These are phyloP conservation scores for Lithophane socia DNA, from an alignment of 2,888 invertebrate species.

Conservation along the genomic window DNA sequence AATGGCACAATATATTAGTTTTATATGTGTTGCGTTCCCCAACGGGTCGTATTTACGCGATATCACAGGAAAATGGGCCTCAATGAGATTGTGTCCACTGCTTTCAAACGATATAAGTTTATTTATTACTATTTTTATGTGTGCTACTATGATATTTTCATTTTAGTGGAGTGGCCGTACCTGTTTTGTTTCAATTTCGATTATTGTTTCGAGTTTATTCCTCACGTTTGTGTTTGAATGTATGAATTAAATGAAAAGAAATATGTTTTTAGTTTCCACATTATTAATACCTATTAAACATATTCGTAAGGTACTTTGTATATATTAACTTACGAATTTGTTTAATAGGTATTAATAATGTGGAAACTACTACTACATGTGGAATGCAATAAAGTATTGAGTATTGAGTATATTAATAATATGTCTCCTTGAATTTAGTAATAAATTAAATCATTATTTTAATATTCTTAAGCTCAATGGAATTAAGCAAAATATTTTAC, in stretches of 20 bases:
- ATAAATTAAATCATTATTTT: not conserved
- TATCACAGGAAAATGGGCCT: conserved; percentile 72
- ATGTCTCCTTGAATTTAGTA: not conserved
- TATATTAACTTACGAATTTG: no score
- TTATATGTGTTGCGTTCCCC: conserved; percentile 76
- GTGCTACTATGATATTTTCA: conserved; percentile 61
- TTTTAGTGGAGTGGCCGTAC: conserved; percentile 44
- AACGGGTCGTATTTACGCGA: conserved; percentile 75
- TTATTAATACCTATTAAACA: not conserved
- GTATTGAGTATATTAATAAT: no score
- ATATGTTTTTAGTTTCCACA: not conserved
- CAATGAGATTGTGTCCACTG: conserved; percentile 73
- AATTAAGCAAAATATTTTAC: not conserved
- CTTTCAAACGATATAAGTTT: conserved; percentile 74
- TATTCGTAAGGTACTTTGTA: no score
- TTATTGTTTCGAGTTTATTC: no score
- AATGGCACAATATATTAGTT: conserved; percentile 82
- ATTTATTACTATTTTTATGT: conserved; percentile 74
- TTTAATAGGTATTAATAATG: no score
- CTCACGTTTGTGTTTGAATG: not conserved
- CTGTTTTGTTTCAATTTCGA: conserved; percentile 32
- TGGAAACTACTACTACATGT: no score
- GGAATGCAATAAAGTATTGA: no score
- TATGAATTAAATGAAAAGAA: not conserved
- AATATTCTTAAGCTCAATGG: not conserved